Base-by-base conservation (phyloP, 2,888 invertebrate species). In the Nudaria mundana region DNA sequence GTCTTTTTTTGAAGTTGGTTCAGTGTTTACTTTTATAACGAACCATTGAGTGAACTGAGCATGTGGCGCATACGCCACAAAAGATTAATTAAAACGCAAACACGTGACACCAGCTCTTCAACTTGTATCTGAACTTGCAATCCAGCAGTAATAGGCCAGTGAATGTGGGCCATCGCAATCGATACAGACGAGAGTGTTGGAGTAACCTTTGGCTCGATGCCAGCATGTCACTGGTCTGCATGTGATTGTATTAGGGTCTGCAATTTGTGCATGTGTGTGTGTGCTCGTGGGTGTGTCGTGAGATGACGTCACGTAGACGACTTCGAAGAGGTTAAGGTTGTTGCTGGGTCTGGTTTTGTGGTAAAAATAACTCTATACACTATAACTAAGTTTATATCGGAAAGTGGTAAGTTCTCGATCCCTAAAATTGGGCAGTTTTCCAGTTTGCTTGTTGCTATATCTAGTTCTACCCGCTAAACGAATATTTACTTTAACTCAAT, bases 161-260 rank as follows among this genome's bases (percentile, higher is more conserved):
- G 32, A 28, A 61, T 54, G 45, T 48, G 50, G 62, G 58, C 31
- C 55, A 53, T 50, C 59, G 39, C 45, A 56, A 66, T 66, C 66
- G 67, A 66, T 66, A 57, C 36, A 42, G 51, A 59, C 52, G 70
- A 68, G 64, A 66, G 66, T 68, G 52, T 47, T 45, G 63, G 54
- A 52, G 44, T 56, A 56, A 59, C 60, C 60, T 61, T 56, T 61
- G 60, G 53, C 63, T 40, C 51, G 48, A 44, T 40, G 63, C 55
- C 61, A 58, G 44, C 42, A 24, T 36, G 43, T 46, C 59, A 65
- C 66, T 63, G 58, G 64, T 47, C 52, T 48, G 37, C 28, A 26
- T 5, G 25, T 37, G 33, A 30, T 30, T 58, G 42, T 44, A 49
- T 41, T 42, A 38, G 22, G 32, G 14, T 34, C 30, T 34, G 20